Evolutionary conservation across 2,797 vertebrate species (phyloP).

Genomic region (Carduelis carduelis): DNA sequence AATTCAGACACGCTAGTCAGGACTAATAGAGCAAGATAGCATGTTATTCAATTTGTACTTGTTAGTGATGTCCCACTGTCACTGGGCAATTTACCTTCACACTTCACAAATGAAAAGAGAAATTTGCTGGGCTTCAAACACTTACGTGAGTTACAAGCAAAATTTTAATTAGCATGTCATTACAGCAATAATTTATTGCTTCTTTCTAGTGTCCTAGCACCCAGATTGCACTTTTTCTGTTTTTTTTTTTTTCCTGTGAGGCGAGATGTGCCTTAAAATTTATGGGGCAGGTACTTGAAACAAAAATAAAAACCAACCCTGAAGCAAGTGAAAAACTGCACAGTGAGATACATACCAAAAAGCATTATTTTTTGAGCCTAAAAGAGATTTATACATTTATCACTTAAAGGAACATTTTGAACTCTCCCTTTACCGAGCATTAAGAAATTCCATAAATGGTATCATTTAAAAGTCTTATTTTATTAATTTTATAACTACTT

Average conservation of each 20-base stretch:
- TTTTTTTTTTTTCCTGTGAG: not conserved
- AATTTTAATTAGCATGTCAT: constrained; percentile 99
- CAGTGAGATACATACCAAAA: not conserved
- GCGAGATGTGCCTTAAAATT: constrained; percentile 54
- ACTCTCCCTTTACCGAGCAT: not conserved
- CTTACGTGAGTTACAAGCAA: constrained; percentile 98
- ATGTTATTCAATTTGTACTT: constrained; percentile 87
- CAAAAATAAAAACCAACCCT: not conserved
- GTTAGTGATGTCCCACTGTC: constrained; percentile 81
- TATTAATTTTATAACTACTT: not conserved
- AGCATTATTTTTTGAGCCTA: not conserved
- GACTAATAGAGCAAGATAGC: constrained; percentile 80
- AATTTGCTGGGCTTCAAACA: constrained; percentile 85
- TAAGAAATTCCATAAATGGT: not conserved
- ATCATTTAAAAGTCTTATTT: not conserved
- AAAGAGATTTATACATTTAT: not conserved
- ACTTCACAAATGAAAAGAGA: constrained; percentile 84
- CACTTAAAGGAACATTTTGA: not conserved
- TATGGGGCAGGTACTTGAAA: constrained; percentile 40
- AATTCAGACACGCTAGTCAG: constrained; percentile 78
- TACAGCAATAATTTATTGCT: constrained; percentile 91
- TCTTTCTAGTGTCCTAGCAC: constrained; percentile 76
- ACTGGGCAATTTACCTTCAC: constrained; percentile 82
- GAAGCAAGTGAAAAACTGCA: not conserved
- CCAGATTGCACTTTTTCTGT: constrained; percentile 45